Base-by-base conservation (phyloP, 2,113 vertebrate species). In the Polypterus bichir region DNA sequence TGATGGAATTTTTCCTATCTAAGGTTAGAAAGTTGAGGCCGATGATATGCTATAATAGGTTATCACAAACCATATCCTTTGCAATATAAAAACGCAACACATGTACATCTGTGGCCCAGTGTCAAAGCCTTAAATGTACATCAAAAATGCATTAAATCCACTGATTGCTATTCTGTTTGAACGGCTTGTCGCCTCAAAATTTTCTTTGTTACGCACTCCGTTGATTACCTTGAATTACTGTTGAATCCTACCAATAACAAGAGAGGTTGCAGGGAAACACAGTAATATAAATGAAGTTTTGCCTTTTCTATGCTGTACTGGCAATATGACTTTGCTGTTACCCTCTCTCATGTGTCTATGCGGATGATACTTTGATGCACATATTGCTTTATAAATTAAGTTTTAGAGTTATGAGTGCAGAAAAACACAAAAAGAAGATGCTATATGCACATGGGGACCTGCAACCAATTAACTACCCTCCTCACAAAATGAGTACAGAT, bases 71-170 rank as follows among this genome's bases (percentile, higher is more conserved):
- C 88, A 91, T 90, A 92, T 92, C 89, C 90, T 83, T 88, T 86
- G 88, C 88, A 92, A 95, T 92, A 97, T 91, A 97, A 92, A 86
- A 92, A 86, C 87, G 83, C 89, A 90, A 92, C 92, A 94, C 90
- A 82, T 95, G 94, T 96, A 93, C 92, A 93, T 94, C 93, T 95
- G 95, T 88, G 91, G 89, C 89, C 91, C 90, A 79, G 87, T 92
- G 92, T 92, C 90, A 89, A 63, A 75, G 87, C 83, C 83, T 89
- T 96, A 97, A 96, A 91, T 80, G 90, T 91, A 92, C 90, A 92
- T 91, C 92, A 93, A 90, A 96, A 97, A 97, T 97, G 93, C 93
- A 96, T 97, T 96, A 93, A 85, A 89, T 86, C 84, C 86, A 79
- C 85, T 87, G 91, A 97, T 92, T 93, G 88, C 85, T 87, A 88